phyloP scores from a whole-genome alignment of 2,888 invertebrate genomes.

The Choreutis nemorana region DNA sequence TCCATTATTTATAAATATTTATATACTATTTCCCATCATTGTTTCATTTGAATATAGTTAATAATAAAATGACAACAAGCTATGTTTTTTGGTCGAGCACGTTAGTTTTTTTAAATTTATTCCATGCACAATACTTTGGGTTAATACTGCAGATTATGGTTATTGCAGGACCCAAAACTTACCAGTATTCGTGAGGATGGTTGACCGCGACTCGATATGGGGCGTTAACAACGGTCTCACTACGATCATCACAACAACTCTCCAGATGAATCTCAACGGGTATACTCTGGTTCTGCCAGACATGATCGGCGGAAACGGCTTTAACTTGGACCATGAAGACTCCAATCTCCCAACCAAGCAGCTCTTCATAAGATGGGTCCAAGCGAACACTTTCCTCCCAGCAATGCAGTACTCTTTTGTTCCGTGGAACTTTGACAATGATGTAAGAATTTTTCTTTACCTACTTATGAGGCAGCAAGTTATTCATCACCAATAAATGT shows the following conservation, averaged over 20 bases:
- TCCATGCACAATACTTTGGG: too few species aligned
- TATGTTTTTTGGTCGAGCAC: neutral
- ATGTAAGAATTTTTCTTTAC: slow-evolving; percentile 31
- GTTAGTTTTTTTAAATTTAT: neutral
- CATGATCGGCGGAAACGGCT: slow-evolving; percentile 78
- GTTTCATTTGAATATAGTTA: neutral
- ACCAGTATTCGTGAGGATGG: slow-evolving; percentile 77
- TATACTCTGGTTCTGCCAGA: slow-evolving; percentile 81
- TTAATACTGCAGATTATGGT: neutral
- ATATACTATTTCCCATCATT: neutral
- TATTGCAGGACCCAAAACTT: slow-evolving; percentile 69
- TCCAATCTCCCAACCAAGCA: slow-evolving; percentile 65
- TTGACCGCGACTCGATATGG: slow-evolving; percentile 80
- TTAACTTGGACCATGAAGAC: slow-evolving; percentile 47
- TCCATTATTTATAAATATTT: neutral
- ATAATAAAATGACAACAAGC: neutral
- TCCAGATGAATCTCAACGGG: slow-evolving; percentile 71
- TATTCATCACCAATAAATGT: too few species aligned
- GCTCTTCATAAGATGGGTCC: slow-evolving; percentile 80
- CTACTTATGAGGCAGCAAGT: too few species aligned
- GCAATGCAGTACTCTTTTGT: slow-evolving; percentile 80
- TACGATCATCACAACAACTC: slow-evolving; percentile 75
- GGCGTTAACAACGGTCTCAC: slow-evolving; percentile 74
- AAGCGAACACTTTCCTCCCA: slow-evolving; percentile 80
- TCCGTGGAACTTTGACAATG: slow-evolving; percentile 80